These are phyloP conservation scores for Melikaiella ostensackeni DNA, from an alignment of 2,888 invertebrate species.

Conservation along the genomic window DNA sequence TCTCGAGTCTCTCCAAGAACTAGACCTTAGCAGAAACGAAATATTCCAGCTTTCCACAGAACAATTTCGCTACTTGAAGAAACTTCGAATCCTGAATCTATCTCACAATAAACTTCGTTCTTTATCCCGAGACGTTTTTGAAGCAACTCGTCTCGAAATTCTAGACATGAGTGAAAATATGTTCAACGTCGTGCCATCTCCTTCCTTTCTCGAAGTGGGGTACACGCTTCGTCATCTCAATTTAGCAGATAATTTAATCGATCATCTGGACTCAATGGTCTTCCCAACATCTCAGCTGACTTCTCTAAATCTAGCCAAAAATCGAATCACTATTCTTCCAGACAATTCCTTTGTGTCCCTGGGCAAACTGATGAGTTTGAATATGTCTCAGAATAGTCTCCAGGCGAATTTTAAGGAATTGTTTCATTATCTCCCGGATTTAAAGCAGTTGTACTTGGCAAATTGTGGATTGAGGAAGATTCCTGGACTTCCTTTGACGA, in stretches of 20 bases:
- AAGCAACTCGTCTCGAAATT: constrained; percentile 88
- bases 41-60: constrained; percentile 88
- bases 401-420: constrained; percentile 89
- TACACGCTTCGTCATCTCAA: constrained; percentile 88
- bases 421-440: constrained; percentile 90
- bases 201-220: constrained; percentile 88
- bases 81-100: constrained; percentile 85
- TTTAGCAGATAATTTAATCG: constrained; percentile 88
- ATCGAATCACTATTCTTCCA: constrained; percentile 90
- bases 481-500: constrained; percentile 87
- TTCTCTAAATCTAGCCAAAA: constrained; percentile 87
- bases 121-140: constrained; percentile 87
- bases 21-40: constrained; percentile 88
- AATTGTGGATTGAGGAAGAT: constrained; percentile 87
- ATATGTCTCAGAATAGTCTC: constrained; percentile 88
- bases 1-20: constrained; percentile 85
- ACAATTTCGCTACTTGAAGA: constrained; percentile 88
- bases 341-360: constrained; percentile 93
- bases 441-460: constrained; percentile 87
- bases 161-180: constrained; percentile 89
- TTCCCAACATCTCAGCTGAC: constrained; percentile 90
- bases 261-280: constrained; percentile 92
- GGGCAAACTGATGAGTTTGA: constrained; percentile 87
- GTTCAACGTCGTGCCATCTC: constrained; percentile 88
- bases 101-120: constrained; percentile 86